Conservation (phyloP, 2,113 vertebrate genomes). For the Ascaphus truei region DNA sequence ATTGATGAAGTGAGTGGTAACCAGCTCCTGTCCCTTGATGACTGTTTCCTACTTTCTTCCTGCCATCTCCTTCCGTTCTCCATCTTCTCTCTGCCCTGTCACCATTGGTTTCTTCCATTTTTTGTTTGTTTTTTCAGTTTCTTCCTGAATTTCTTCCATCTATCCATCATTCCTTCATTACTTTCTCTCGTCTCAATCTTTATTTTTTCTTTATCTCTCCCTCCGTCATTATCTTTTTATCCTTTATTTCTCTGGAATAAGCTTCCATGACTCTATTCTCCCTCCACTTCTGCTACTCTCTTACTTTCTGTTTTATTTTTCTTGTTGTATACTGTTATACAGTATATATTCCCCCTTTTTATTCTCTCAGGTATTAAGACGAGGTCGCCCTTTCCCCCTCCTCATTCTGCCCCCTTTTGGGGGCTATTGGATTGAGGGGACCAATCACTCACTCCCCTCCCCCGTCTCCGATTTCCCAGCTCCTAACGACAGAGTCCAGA, state of each 20-base stretch:
- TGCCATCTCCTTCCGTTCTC: too few species aligned
- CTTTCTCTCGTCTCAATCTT: too few species aligned
- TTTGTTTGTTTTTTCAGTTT: too few species aligned
- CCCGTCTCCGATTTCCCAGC: slow-evolving; percentile 56
- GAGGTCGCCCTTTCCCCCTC: slow-evolving; percentile 71
- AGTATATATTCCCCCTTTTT: not conserved
- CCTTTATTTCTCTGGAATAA: not conserved
- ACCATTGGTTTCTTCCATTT: too few species aligned
- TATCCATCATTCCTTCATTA: too few species aligned
- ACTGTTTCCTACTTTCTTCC: too few species aligned
- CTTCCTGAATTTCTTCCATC: too few species aligned
- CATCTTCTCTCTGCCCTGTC: too few species aligned
- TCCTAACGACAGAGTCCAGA: slow-evolving; percentile 63
- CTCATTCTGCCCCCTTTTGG: slow-evolving; percentile 76
- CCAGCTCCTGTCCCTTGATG: not conserved
- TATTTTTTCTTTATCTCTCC: not conserved
- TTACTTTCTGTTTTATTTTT: too few species aligned
- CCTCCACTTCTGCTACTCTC: too few species aligned
- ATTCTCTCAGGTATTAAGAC: slow-evolving; percentile 59
- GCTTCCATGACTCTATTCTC: too few species aligned
- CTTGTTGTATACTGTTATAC: too few species aligned
- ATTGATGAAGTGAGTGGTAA: slow-evolving; percentile 63
- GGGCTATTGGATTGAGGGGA: slow-evolving; percentile 82
- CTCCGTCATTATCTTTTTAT: not conserved
- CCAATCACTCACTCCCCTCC: slow-evolving; percentile 56